Percentiles rank a stretch among this genome's conserved stretches.
Evolutionary conservation across 2,113 vertebrate genomes (phyloP).

Genomic region (Glaucidium brasilianum): DNA sequence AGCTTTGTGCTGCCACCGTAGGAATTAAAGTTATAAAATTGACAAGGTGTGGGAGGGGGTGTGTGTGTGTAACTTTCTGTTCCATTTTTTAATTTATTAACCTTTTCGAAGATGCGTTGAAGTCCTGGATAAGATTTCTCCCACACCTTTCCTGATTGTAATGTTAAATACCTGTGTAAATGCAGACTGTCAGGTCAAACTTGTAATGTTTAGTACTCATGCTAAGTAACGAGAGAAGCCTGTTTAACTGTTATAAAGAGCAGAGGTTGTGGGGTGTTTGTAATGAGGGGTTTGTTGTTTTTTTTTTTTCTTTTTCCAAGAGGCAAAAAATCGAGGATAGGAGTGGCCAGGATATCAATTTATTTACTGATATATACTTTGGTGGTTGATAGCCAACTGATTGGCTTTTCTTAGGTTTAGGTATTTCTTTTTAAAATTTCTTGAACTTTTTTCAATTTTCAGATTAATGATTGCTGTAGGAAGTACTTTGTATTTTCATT

Average conservation of each 20-base stretch:
- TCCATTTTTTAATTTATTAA: rapidly evolving
- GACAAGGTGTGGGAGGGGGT: rapidly evolving
- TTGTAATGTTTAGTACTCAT: rapidly evolving
- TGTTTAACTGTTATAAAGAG: not conserved
- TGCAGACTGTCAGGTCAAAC: not conserved
- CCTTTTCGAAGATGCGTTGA: rapidly evolving
- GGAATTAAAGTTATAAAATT: not conserved
- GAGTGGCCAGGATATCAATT: too few relatives aligned
- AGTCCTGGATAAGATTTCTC: rapidly evolving
- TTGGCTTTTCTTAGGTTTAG: not conserved
- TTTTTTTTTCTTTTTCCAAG: not conserved
- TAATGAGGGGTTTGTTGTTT: too few relatives aligned
- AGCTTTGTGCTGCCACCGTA: rapidly evolving
- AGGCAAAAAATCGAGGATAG: not conserved
- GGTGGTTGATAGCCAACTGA: rapidly evolving
- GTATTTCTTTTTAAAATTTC: not conserved
- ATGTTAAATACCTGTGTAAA: rapidly evolving
- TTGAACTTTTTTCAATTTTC: too few relatives aligned
- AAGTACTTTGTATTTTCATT: not conserved
- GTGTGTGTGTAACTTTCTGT: not conserved
- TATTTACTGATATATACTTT: rapidly evolving
- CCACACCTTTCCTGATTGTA: rapidly evolving
- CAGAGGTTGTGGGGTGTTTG: not conserved
- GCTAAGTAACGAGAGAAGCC: too few relatives aligned
- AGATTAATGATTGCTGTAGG: not conserved